Base-by-base conservation (phyloP, 1,140 invertebrate genomes). In the Sinonovacula constricta region DNA sequence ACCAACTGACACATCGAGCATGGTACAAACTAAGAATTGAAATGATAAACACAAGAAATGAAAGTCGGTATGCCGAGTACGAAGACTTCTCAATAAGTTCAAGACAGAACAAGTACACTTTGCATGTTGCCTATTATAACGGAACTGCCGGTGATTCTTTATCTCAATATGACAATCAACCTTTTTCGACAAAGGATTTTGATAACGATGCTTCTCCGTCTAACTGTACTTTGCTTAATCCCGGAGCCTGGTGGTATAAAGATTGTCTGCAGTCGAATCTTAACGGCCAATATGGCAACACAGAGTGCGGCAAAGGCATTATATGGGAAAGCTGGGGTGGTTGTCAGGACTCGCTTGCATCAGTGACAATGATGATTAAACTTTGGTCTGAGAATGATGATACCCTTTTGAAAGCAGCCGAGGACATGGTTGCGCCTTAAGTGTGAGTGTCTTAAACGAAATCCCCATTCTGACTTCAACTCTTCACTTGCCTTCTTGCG, bases 231-330 rank as follows among this genome's bases (percentile, higher is more conserved):
- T n/a, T 24, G 2, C 18, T 22, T 12, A 72, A 65, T 34, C 57
- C 63, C 14, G 68, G 67, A 24, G 77, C 57, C 1, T 79, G 77
- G 77, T 79, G 77, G 77, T 79, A 79, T 24, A n/a, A 49, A 2
- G 15, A 7, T 1, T 79, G 77, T 31, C 68, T 72, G 36, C n/a
- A 0, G 15, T 71, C 77, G 14, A 72, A 79, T 24, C 49, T 79
- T 2, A 79, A 79, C n/a, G 77, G 77, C 22, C 18, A 49, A 7
- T 72, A 72, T 53, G 69, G 69, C 10, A 62, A 51, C 39, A 72
- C 34, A 5, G 39, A 3, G 1, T 62, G 3, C n/a, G 69, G 18
- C 15, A 53, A 51, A 30, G 69, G 69, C 18, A 18, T 57, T 7
- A 22, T 49, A 15, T 77, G 74, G 74, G 2, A 24, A 0, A 14